phyloP scores from a whole-genome alignment of 2,888 invertebrate species.

The Spodoptera exigua region DNA sequence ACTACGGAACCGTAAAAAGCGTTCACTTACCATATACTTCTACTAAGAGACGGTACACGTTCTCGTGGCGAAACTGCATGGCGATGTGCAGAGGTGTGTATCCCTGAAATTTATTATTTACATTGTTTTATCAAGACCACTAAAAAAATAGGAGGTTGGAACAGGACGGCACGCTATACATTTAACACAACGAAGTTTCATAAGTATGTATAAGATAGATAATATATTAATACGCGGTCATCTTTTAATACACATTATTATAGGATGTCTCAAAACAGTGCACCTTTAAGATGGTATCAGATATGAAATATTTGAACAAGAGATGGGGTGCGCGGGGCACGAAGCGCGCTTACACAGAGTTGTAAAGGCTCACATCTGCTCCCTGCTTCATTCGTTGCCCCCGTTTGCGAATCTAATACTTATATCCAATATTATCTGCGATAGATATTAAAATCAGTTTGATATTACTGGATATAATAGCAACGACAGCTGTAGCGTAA shows the following conservation, averaged over 20 bases:
- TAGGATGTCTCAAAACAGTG: constrained; percentile 36
- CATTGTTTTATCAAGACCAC: too few relatives aligned
- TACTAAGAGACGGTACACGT: constrained; percentile 95
- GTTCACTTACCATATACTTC: constrained; percentile 95
- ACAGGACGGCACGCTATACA: too few relatives aligned
- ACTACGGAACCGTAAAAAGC: neutral
- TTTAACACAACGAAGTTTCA: neutral
- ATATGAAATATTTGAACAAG: constrained; percentile 58
- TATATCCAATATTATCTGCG: constrained; percentile 72
- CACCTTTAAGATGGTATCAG: constrained; percentile 51
- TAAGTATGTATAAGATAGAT: neutral
- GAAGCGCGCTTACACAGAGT: constrained; percentile 37
- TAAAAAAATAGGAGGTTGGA: too few relatives aligned
- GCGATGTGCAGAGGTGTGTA: constrained; percentile 98
- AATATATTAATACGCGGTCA: neutral
- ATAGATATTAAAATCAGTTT: constrained; percentile 77
- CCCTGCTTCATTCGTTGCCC: constrained; percentile 61
- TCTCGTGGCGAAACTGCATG: constrained; percentile 96
- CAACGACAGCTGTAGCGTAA: constrained; percentile 75
- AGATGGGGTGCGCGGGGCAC: constrained; percentile 46
- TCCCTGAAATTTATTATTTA: constrained; percentile 91
- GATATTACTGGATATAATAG: constrained; percentile 72
- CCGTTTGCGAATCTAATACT: constrained; percentile 69
- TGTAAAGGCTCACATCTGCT: constrained; percentile 68
- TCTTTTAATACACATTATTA: constrained; percentile 1